Percentiles rank a stretch among this genome's conserved stretches.
phyloP scores from a whole-genome alignment of 1,140 invertebrate species.

The Pomacea maculata region DNA sequence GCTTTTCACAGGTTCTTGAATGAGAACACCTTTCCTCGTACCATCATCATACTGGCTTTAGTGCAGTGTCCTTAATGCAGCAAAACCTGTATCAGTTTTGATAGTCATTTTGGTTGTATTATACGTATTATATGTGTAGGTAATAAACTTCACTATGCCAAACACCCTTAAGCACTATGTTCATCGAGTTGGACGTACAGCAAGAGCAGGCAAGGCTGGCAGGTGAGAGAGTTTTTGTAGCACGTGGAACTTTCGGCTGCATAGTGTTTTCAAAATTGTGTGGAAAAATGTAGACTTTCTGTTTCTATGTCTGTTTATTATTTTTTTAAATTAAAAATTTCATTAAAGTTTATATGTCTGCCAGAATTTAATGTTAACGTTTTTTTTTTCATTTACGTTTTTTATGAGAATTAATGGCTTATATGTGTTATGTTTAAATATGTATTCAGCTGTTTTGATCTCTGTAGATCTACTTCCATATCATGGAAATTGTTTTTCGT shows the following conservation, averaged over 20 bases:
- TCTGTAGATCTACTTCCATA: not conserved
- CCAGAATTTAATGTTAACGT: too few relatives aligned
- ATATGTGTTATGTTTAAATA: not conserved
- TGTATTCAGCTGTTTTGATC: not conserved
- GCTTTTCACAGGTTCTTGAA: not conserved
- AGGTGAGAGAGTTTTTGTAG: conserved; percentile 49
- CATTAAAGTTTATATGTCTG: too few relatives aligned
- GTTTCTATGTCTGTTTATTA: not conserved
- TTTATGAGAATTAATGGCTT: too few relatives aligned
- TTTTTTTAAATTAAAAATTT: not conserved
- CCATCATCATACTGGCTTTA: too few relatives aligned
- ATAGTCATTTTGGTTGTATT: too few relatives aligned
- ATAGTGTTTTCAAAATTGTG: not conserved
- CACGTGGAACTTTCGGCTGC: not conserved
- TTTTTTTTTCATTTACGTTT: not conserved
- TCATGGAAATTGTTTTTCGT: not conserved
- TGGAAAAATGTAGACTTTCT: not conserved
- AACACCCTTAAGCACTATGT: conserved; percentile 94
- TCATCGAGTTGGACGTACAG: conserved; percentile 93
- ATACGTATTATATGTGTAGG: conserved; percentile 53
- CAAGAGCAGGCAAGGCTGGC: conserved; percentile 81
- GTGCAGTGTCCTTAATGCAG: too few relatives aligned
- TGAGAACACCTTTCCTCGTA: not conserved
- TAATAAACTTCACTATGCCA: conserved; percentile 97
- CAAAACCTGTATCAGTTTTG: too few relatives aligned